Base-by-base conservation (phyloP, 2,113 vertebrate genomes). In the Chroicocephalus ridibundus region DNA sequence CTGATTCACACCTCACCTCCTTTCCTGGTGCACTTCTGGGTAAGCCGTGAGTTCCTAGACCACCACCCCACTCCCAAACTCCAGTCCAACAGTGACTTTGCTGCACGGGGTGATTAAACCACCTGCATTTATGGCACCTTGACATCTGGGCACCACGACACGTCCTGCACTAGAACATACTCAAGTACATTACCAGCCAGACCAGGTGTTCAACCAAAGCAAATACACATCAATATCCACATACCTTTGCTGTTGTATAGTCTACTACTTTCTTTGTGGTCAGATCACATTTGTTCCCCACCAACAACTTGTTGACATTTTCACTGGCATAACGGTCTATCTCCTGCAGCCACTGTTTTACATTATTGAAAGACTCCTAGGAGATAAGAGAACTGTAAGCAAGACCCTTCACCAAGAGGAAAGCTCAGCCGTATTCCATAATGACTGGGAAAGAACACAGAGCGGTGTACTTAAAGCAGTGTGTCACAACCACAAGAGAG, bases 261-360 rank as follows among this genome's bases (percentile, higher is more conserved):
- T 99, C 99, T 98, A 99, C 99, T 91, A 99, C 99, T 97, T 99
- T 99, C 98, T 99, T 99, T 76, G 99, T 99, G 83, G 99, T 99
- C 95, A 99, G 98, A 97, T 99, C 99, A 95, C 99, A 99, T 94
- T 99, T 99, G 98, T 99, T 99, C 87, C 99, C 99, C 97, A 99
- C 99, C 96, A 99, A 98, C 98, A 99, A 99, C 98, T 99, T 99
- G 98, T 99, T 99, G 98, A 99, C 99, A 15, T 99, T 99, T 98
- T 99, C 99, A 95, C 99, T 99, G 98, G 99, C 99, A 62, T 99
- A 99, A 87, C 99, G 99, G 95, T 99, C 99, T 95, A 99, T 99
- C 98, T 99, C 99, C 98, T 99, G 99, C 86, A 99, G 99, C 99
- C 99, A 99, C 98, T 99, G 99, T 94, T 99, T 99, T 88, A 99